These are phyloP conservation scores for Aradus depressus DNA, from an alignment of 2,888 invertebrate genomes.

Conservation along the genomic window DNA sequence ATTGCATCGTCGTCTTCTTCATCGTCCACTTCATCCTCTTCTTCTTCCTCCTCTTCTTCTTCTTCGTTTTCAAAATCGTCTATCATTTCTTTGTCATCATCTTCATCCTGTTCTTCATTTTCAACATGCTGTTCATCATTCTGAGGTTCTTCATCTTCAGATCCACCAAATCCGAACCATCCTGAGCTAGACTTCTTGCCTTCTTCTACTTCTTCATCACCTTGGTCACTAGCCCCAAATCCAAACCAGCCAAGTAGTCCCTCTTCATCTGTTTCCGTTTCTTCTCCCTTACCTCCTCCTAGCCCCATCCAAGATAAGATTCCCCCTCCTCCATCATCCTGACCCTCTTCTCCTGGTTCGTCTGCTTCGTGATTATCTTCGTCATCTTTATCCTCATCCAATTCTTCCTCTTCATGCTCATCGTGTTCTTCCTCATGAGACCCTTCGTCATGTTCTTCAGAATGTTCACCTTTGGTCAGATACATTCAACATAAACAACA, in stretches of 20 bases:
- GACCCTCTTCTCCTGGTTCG: slow-evolving; percentile 35
- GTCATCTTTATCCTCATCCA: slow-evolving; percentile 26
- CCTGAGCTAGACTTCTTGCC: slow-evolving; percentile 14
- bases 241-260: slow-evolving; percentile 31
- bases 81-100: slow-evolving; percentile 33
- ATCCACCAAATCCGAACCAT: no score
- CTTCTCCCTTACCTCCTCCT: slow-evolving; percentile 30
- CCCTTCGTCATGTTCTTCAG: slow-evolving; percentile 33
- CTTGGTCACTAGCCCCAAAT: no score
- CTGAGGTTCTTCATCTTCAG: slow-evolving; percentile 35
- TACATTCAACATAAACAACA: no score
- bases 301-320: slow-evolving; percentile 33
- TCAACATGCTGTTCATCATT: slow-evolving; percentile 33
- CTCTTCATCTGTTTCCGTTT: slow-evolving; percentile 32
- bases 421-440: slow-evolving; percentile 37
- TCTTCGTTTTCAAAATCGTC: slow-evolving; percentile 37
- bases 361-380: slow-evolving; percentile 35
- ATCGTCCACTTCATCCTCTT: slow-evolving; percentile 31
- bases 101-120: slow-evolving; percentile 32
- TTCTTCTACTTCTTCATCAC: slow-evolving; percentile 1
- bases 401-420: slow-evolving; percentile 23
- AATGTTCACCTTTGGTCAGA: not conserved
- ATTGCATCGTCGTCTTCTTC: slow-evolving; percentile 22
- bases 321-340: slow-evolving; percentile 33
- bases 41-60: slow-evolving; percentile 31